A percentile compares a stretch with the other conserved stretches of the same genome.
phyloP scores from a whole-genome alignment of 1,140 invertebrate species.

The Drosophila nigromelanica region DNA sequence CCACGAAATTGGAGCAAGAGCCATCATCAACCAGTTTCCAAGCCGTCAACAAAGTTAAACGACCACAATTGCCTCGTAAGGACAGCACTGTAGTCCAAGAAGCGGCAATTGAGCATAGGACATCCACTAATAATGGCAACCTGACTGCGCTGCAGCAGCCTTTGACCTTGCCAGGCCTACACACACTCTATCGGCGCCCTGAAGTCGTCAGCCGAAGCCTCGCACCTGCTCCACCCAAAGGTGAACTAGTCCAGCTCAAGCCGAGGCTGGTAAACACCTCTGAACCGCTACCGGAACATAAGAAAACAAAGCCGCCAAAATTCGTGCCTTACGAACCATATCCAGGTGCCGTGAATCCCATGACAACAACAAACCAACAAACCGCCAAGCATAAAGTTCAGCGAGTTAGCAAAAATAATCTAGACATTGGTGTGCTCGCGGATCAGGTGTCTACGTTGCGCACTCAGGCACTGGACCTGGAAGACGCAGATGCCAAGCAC shows the following conservation, averaged over 20 bases:
- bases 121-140: neutral
- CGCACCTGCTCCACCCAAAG: conserved; percentile 71
- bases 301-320: conserved; percentile 90
- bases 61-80: conserved; percentile 52
- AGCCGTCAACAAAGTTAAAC: conserved; percentile 33
- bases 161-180: conserved; percentile 56
- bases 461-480: conserved; percentile 84
- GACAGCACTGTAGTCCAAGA: conserved; percentile 61
- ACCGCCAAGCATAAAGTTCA: conserved; percentile 12
- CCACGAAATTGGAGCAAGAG: conserved; percentile 42
- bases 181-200: conserved; percentile 68
- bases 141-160: conserved; percentile 25
- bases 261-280: conserved; percentile 55
- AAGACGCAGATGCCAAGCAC: conserved; percentile 8
- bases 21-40: conserved; percentile 7
- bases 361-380: conserved; percentile 83
- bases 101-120: conserved; percentile 28
- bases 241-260: conserved; percentile 70
- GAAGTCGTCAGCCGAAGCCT: conserved; percentile 58
- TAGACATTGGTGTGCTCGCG: conserved; percentile 89
- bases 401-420: conserved; percentile 86
- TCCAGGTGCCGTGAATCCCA: conserved; percentile 92
- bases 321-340: conserved; percentile 96
- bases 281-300: conserved; percentile 50
- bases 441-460: conserved; percentile 88